These are phyloP conservation scores for Chrosomus eos DNA, from an alignment of 2,797 vertebrate genomes.

Conservation along the genomic window DNA sequence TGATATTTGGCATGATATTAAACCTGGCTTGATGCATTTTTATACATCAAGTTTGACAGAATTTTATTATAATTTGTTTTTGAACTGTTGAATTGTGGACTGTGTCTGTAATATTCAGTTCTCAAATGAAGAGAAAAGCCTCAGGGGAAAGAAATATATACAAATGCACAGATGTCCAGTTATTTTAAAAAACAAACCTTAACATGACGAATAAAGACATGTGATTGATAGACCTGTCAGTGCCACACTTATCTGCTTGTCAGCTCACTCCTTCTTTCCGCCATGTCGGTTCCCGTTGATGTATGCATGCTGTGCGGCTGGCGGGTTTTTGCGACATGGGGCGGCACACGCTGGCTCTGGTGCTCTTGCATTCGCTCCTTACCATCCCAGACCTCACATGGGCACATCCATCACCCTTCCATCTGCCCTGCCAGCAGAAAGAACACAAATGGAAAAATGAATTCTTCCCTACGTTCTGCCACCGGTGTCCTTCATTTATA, in stretches of 20 bases:
- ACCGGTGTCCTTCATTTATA: slow-evolving; percentile 54
- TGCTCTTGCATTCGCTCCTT: slow-evolving; percentile 17
- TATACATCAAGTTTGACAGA: background rate
- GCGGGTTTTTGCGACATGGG: slow-evolving; percentile 30
- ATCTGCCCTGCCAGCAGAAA: slow-evolving; percentile 40
- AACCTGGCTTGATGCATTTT: background rate
- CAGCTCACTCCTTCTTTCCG: slow-evolving; percentile 46
- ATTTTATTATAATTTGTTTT: background rate
- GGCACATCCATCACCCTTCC: slow-evolving; percentile 51
- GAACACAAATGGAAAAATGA: slow-evolving; percentile 14
- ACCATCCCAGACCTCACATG: slow-evolving; percentile 35
- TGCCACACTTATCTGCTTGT: slow-evolving; percentile 59
- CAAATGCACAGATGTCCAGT: slow-evolving; percentile 12
- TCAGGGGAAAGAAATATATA: background rate
- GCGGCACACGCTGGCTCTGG: slow-evolving; percentile 20
- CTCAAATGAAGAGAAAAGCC: slow-evolving; percentile 15
- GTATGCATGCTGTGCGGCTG: slow-evolving; percentile 47
- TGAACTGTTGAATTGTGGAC: background rate
- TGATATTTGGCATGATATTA: background rate
- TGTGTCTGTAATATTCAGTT: background rate
- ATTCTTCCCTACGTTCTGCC: slow-evolving; percentile 34
- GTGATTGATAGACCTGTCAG: slow-evolving; percentile 57
- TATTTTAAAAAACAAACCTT: slow-evolving; percentile 20
- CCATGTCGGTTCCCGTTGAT: slow-evolving; percentile 53
- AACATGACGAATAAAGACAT: slow-evolving; percentile 42